Evolutionary conservation across 2,797 vertebrate species (phyloP).

Genomic region (Sylvia borin): DNA sequence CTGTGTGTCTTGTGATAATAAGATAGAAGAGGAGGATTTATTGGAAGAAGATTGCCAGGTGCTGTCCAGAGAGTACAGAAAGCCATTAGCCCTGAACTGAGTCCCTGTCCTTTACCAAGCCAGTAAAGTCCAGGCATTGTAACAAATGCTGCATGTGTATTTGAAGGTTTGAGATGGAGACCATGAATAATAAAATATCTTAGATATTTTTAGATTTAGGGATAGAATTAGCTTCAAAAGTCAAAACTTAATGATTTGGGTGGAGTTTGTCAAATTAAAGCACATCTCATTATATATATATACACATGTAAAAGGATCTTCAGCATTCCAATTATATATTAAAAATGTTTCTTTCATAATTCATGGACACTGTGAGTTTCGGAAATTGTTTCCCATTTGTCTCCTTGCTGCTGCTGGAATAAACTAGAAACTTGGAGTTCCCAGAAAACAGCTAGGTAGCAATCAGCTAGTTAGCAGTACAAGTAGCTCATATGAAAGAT

Average conservation of each 20-base stretch:
- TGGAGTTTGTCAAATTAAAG: background rate
- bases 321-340: background rate
- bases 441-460: background rate
- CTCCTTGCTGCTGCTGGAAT: background rate
- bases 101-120: background rate
- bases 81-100: background rate
- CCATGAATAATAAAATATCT: background rate
- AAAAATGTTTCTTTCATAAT: background rate
- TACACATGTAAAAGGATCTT: background rate
- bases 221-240: background rate
- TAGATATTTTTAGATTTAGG: background rate
- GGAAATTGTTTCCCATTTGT: background rate
- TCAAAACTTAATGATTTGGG: background rate
- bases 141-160: background rate
- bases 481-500: background rate
- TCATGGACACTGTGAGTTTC: background rate
- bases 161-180: background rate
- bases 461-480: background rate
- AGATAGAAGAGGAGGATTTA: constrained; percentile 46
- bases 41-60: background rate
- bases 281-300: background rate
- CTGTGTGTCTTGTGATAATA: constrained; percentile 21
- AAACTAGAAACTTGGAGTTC: background rate
- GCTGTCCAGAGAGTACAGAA: background rate
- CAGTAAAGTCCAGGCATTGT: background rate